Conservation (phyloP, 2,888 invertebrate genomes). For the Caenorhabditis zanzibari region DNA sequence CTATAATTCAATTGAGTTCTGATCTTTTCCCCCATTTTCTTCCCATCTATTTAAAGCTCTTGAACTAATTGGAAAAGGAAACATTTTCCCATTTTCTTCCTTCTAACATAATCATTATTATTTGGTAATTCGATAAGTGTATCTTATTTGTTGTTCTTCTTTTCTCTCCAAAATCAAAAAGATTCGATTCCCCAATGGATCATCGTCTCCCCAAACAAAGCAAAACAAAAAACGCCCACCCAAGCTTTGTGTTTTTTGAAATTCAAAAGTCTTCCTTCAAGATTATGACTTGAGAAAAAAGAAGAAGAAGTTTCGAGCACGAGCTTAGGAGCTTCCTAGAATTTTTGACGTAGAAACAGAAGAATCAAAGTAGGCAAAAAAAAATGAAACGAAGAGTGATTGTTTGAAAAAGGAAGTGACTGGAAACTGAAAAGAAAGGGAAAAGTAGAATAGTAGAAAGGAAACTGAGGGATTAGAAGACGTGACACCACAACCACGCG, state of each 20-base stretch:
- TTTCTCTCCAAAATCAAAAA: background rate
- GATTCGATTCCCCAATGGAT: conserved; percentile 1
- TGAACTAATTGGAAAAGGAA: conserved; percentile 22
- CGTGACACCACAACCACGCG: conserved; percentile 19
- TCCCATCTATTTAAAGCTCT: conserved; percentile 3
- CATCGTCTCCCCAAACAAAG: background rate
- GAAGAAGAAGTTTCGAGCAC: conserved; percentile 3
- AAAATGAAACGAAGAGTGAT: conserved; percentile 36
- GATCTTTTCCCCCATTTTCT: conserved; percentile 16
- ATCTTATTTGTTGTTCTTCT: background rate
- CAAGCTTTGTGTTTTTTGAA: conserved; percentile 26
- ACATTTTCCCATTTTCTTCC: background rate
- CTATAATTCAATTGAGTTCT: conserved; percentile 28
- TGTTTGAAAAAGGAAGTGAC: conserved; percentile 27
- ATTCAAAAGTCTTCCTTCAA: conserved; percentile 18
- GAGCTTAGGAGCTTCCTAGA: conserved; percentile 6
- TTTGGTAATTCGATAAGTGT: conserved; percentile 4
- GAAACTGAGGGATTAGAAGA: conserved; percentile 21
- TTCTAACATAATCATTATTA: background rate
- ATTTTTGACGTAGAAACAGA: conserved; percentile 17
- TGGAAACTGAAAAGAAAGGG: background rate
- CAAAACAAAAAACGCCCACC: conserved; percentile 23
- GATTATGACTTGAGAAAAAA: conserved; percentile 32
- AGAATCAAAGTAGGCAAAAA: conserved; percentile 12
- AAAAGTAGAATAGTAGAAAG: conserved; percentile 12